Evolutionary conservation across 2,113 vertebrate species (phyloP).

Genomic region (Platysternon megacephalum): DNA sequence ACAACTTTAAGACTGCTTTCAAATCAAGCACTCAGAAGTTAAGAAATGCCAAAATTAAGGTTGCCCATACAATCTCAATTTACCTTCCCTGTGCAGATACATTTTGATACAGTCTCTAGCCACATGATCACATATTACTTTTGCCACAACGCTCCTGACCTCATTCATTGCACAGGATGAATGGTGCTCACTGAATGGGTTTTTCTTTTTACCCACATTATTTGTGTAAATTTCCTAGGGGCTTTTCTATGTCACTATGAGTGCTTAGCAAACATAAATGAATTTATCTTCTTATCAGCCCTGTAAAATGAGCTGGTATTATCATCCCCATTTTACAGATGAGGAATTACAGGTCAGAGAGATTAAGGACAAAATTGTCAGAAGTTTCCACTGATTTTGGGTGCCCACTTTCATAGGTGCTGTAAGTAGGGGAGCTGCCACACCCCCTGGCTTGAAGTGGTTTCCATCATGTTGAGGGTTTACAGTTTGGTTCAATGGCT

Average conservation of each 20-base stretch:
- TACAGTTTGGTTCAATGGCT: too few species aligned
- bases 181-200: not conserved
- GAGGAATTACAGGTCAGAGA: not conserved
- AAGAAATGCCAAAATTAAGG: not conserved
- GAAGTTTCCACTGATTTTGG: not conserved
- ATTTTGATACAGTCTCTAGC: not conserved
- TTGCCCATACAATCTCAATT: not conserved
- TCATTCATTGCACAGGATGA: not conserved
- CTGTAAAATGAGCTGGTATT: not conserved
- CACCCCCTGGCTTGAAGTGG: too few species aligned
- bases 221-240: not conserved
- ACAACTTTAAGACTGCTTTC: not conserved
- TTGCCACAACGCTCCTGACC: not conserved
- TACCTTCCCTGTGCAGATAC: not conserved
- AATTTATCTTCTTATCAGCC: not conserved
- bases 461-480: too few species aligned
- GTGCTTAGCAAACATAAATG: not conserved
- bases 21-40: not conserved
- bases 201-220: not conserved
- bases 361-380: not conserved
- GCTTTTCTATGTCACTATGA: not conserved
- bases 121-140: fast-evolving
- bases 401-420: not conserved
- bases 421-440: too few species aligned
- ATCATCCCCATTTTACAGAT: not conserved